phyloP scores from a whole-genome alignment of 2,113 vertebrate species.

The Acinonyx jubatus region DNA sequence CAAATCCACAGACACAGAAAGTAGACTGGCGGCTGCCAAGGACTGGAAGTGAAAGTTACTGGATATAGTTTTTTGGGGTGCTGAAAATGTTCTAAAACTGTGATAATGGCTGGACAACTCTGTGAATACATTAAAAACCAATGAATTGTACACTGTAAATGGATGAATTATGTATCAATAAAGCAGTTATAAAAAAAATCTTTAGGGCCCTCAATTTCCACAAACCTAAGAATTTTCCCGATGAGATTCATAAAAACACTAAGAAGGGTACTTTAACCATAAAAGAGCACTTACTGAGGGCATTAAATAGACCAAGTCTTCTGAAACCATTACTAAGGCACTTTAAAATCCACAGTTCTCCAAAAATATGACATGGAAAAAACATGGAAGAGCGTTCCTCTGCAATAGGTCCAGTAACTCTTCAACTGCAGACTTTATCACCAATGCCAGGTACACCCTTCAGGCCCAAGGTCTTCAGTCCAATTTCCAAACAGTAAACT shows the following conservation, averaged over 20 bases:
- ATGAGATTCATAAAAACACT: background rate
- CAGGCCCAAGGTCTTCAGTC: background rate
- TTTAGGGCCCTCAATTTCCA: background rate
- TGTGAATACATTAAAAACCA: background rate
- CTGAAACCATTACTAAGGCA: background rate
- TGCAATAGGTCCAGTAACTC: background rate
- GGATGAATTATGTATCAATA: background rate
- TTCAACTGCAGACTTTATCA: background rate
- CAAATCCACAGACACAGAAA: background rate
- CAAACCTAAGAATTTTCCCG: background rate
- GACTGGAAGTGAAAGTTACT: background rate
- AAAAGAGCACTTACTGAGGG: constrained; percentile 47
- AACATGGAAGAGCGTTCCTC: background rate
- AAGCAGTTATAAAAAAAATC: background rate
- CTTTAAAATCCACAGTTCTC: constrained; percentile 15
- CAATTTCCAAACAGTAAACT: constrained; percentile 27
- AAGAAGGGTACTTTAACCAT: background rate
- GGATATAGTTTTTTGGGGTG: background rate
- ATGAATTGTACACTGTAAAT: background rate
- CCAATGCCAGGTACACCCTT: background rate
- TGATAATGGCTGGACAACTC: background rate
- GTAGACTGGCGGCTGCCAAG: background rate
- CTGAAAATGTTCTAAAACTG: background rate
- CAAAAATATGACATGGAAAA: background rate
- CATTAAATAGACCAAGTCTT: constrained; percentile 22